phyloP scores from a whole-genome alignment of 2,113 vertebrate genomes.

The Odocoileus virginianus region DNA sequence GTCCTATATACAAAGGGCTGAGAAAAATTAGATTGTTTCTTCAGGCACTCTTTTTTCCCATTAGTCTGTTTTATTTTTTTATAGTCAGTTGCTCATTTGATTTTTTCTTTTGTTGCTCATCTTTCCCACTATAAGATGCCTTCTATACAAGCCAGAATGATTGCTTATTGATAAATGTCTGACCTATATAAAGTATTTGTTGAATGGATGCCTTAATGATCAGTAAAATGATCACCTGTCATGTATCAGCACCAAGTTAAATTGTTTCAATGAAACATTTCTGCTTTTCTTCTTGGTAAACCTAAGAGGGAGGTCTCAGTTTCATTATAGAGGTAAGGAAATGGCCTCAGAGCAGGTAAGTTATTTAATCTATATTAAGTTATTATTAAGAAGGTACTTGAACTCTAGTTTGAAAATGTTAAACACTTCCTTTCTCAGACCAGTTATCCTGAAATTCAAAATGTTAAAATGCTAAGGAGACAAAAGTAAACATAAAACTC shows the following conservation, averaged over 20 bases:
- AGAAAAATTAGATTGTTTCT: not conserved
- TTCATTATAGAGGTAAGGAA: not conserved
- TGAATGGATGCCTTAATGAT: not conserved
- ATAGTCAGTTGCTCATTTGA: not conserved
- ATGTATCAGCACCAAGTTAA: not conserved
- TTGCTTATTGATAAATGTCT: not conserved
- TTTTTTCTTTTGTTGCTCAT: not conserved
- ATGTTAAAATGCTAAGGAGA: not conserved
- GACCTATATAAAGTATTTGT: not conserved
- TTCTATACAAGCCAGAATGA: not conserved
- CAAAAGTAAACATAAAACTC: not conserved
- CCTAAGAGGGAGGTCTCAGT: not conserved
- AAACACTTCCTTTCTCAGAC: not conserved
- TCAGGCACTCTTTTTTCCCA: not conserved
- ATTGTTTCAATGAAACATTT: not conserved
- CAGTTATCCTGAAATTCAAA: not conserved
- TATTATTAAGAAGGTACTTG: not conserved
- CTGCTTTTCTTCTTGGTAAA: not conserved
- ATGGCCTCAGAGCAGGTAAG: not conserved
- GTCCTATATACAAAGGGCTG: not conserved
- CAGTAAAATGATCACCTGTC: not conserved
- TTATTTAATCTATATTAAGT: not conserved
- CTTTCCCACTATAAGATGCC: not conserved
- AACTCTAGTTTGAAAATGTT: not conserved
- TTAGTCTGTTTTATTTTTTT: not conserved